Percentiles rank a stretch among this genome's conserved stretches.
Evolutionary conservation across 2,888 invertebrate species (phyloP).

Genomic region (Alentia gelatinosa): DNA sequence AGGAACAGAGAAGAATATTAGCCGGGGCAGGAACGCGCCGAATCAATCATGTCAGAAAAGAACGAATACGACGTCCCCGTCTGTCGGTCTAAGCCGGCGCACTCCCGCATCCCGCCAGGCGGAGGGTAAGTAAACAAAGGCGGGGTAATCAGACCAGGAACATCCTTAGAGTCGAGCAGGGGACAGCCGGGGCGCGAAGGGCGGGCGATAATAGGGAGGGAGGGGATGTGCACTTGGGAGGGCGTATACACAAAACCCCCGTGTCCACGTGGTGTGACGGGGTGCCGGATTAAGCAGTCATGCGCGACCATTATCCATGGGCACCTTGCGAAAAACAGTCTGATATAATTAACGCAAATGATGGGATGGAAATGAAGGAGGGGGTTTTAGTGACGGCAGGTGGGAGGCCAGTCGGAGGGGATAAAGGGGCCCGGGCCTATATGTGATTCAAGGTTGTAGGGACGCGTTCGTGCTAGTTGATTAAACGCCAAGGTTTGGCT

Average conservation of each 20-base stretch:
- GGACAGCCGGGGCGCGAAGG: neutral
- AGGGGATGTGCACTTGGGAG: slow-evolving; percentile 8
- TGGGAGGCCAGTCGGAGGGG: neutral
- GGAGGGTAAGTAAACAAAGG: slow-evolving; percentile 13
- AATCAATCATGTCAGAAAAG: slow-evolving; percentile 25
- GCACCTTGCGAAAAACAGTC: neutral
- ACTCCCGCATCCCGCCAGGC: slow-evolving; percentile 5
- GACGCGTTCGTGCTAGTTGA: no score
- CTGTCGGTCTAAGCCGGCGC: neutral
- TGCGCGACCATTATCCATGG: neutral
- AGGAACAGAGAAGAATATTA: neutral
- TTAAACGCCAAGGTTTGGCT: no score
- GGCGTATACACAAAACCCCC: neutral
- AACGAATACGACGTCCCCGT: neutral
- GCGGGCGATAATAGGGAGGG: neutral
- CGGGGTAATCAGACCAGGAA: neutral
- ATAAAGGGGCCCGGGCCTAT: no score
- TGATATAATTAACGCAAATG: neutral
- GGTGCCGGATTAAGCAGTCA: neutral
- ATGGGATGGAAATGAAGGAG: neutral
- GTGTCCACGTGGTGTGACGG: neutral
- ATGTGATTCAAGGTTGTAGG: no score
- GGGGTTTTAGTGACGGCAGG: no score
- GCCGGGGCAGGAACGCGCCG: neutral
- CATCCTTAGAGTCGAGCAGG: neutral